Conservation (phyloP, 2,888 invertebrate genomes). For the Philaethria dido region DNA sequence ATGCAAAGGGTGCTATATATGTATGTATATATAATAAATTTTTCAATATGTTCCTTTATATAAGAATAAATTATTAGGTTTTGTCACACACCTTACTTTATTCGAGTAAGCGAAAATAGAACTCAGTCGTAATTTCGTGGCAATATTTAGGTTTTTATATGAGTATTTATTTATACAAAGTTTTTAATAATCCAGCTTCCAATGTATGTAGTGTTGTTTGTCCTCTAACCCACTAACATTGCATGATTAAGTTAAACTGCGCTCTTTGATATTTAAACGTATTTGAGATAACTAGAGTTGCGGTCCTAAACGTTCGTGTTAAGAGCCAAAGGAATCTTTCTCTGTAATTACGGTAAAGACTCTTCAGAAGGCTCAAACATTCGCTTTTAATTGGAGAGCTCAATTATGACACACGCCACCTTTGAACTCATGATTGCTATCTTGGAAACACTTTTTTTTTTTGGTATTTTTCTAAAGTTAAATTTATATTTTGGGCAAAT, state of each 20-base stretch:
- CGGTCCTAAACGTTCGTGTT: slow-evolving; percentile 54
- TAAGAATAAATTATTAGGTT: too few species aligned
- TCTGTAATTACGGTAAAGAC: slow-evolving; percentile 67
- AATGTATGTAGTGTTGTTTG: slow-evolving; percentile 36
- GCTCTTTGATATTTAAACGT: slow-evolving; percentile 55
- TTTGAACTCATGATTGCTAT: slow-evolving; percentile 74
- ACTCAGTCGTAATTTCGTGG: too few species aligned
- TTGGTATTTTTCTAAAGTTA: slow-evolving; percentile 37
- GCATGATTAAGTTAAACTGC: slow-evolving; percentile 44
- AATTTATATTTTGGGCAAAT: background rate
- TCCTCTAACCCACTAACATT: slow-evolving; percentile 60
- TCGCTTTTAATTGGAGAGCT: slow-evolving; percentile 79
- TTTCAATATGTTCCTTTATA: too few species aligned
- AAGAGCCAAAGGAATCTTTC: slow-evolving; percentile 56
- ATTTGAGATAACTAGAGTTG: slow-evolving; percentile 53
- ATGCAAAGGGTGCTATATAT: too few species aligned
- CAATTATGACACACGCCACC: slow-evolving; percentile 70
- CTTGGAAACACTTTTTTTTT: slow-evolving; percentile 57
- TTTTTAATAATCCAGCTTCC: slow-evolving; percentile 15
- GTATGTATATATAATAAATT: too few species aligned
- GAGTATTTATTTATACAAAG: background rate
- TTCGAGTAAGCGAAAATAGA: too few species aligned
- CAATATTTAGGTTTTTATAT: background rate
- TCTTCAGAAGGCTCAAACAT: slow-evolving; percentile 62
- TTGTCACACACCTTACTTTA: too few species aligned